These are phyloP conservation scores for Phalacrocorax pelagicus DNA, from an alignment of 2,113 vertebrate species.

Conservation along the genomic window DNA sequence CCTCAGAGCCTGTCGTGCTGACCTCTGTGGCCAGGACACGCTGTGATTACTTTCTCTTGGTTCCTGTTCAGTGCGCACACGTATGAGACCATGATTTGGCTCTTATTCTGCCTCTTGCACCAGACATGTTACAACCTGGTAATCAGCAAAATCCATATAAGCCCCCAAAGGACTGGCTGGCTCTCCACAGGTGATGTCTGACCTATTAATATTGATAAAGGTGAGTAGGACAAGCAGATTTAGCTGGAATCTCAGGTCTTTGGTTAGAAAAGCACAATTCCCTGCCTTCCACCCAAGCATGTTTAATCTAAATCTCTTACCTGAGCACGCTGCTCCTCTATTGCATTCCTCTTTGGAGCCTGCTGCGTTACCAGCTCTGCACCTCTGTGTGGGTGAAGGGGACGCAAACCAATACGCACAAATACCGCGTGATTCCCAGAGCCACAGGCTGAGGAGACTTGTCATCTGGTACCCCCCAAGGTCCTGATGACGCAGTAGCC, in stretches of 20 bases:
- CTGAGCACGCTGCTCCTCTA: neutral
- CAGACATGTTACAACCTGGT: neutral
- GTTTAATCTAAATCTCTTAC: neutral
- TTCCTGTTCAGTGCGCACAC: neutral
- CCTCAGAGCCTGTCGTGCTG: neutral
- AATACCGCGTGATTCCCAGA: fast-evolving
- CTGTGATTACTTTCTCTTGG: neutral
- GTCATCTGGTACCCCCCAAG: neutral
- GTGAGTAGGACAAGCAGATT: neutral
- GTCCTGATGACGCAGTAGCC: neutral
- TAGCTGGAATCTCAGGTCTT: neutral
- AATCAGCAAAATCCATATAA: neutral
- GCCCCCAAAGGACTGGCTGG: neutral
- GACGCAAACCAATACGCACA: neutral
- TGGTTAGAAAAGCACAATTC: neutral
- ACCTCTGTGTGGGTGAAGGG: too few species aligned
- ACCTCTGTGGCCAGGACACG: neutral
- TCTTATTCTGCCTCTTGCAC: neutral
- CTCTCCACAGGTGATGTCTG: neutral
- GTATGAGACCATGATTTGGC: neutral
- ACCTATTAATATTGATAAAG: neutral
- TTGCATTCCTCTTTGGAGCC: neutral
- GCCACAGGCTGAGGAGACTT: neutral
- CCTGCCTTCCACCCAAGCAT: fast-evolving
- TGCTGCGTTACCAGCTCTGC: neutral